Conservation (phyloP, 2,888 invertebrate species). For the Himalopsyche tibetana region DNA sequence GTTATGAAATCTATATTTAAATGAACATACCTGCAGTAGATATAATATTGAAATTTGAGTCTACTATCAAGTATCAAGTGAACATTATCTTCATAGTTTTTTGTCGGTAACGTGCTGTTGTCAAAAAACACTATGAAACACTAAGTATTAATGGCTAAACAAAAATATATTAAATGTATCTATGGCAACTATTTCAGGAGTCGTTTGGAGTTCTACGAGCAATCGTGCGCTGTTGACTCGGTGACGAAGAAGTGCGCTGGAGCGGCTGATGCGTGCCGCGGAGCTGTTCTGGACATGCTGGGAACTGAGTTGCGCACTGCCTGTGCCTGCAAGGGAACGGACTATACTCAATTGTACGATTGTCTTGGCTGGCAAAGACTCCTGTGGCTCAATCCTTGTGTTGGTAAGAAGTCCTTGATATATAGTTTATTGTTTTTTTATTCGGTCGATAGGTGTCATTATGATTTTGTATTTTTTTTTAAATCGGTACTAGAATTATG, state of each 20-base stretch:
- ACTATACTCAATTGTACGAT: slow-evolving; percentile 89
- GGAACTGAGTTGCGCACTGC: slow-evolving; percentile 92
- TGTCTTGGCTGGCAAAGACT: slow-evolving; percentile 94
- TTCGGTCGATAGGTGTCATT: too few relatives aligned
- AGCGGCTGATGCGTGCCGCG: slow-evolving; percentile 88
- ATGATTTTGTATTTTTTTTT: too few relatives aligned
- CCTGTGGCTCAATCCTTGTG: slow-evolving; percentile 94
- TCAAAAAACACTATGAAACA: too few relatives aligned
- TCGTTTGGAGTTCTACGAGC: slow-evolving; percentile 91
- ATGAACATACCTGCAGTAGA: too few relatives aligned
- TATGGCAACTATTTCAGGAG: slow-evolving; percentile 74
- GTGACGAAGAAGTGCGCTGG: slow-evolving; percentile 93
- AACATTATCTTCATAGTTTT: too few relatives aligned
- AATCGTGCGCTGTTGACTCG: slow-evolving; percentile 93
- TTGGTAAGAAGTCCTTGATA: slow-evolving; percentile 81
- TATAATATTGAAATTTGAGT: too few relatives aligned
- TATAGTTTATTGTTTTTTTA: too few relatives aligned
- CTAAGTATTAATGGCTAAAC: too few relatives aligned
- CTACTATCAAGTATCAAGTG: too few relatives aligned
- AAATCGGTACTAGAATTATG: too few relatives aligned
- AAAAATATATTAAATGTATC: background rate
- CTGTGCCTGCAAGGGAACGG: slow-evolving; percentile 92
- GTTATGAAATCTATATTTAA: too few relatives aligned
- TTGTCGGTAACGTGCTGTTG: too few relatives aligned
- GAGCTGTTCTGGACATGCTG: slow-evolving; percentile 90